Conservation (phyloP, 2,797 vertebrate species). For the Cynopterus sphinx region DNA sequence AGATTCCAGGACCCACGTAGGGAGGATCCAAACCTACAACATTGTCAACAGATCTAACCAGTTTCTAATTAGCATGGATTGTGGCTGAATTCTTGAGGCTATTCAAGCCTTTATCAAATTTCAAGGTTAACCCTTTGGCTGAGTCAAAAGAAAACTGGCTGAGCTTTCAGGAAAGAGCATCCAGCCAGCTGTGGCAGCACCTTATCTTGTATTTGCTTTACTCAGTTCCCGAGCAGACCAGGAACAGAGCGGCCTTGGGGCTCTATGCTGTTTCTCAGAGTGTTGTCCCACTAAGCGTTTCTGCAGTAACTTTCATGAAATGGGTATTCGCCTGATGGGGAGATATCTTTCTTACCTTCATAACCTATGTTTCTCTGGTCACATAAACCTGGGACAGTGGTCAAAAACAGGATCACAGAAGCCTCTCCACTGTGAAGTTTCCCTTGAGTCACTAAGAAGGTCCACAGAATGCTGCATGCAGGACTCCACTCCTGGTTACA, state of each 20-base stretch:
- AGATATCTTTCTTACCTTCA: neutral
- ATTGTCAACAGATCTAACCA: neutral
- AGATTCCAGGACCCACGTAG: neutral
- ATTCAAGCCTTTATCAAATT: neutral
- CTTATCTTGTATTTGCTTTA: neutral
- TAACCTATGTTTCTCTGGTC: neutral
- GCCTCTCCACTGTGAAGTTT: neutral
- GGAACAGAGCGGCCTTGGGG: neutral
- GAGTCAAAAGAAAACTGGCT: neutral
- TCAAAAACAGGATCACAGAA: neutral
- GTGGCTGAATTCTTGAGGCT: neutral
- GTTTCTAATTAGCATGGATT: conserved; percentile 8
- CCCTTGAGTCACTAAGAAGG: neutral
- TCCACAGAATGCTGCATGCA: neutral
- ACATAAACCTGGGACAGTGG: neutral
- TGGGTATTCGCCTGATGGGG: neutral
- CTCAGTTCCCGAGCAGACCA: neutral
- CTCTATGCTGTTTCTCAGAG: neutral
- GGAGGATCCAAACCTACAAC: neutral
- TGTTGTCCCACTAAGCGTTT: neutral
- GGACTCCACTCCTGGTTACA: neutral
- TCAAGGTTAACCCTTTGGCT: neutral
- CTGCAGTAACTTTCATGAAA: neutral
- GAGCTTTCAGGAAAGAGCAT: neutral
- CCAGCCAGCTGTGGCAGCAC: neutral